Percentiles rank a stretch among this genome's conserved stretches.
Conservation (phyloP, 2,797 vertebrate species). For the Fratercula arctica region DNA sequence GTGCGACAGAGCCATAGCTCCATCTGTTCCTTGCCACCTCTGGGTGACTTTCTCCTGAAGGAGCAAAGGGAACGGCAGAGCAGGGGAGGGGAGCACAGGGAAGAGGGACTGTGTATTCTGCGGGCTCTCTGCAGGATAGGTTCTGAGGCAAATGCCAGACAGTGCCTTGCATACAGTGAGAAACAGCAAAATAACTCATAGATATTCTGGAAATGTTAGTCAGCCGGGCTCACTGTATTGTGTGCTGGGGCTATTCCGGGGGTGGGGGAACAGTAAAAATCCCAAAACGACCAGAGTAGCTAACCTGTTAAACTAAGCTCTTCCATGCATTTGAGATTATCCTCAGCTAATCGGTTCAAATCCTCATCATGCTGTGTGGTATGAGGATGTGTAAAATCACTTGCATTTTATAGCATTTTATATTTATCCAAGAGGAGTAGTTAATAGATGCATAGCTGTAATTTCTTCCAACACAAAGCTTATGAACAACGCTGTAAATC, state of each 20-base stretch:
- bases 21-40: background rate
- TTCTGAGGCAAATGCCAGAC: background rate
- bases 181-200: background rate
- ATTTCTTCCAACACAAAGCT: background rate
- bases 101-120: background rate
- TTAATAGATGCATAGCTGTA: background rate
- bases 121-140: background rate
- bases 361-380: constrained; percentile 13
- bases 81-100: background rate
- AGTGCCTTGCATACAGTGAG: background rate
- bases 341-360: constrained; percentile 39
- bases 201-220: background rate
- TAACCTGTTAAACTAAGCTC: constrained; percentile 49
- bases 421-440: background rate
- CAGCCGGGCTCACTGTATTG: background rate
- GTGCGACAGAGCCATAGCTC: background rate
- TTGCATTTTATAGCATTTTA: constrained; percentile 19
- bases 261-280: background rate
- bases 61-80: background rate
- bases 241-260: background rate
- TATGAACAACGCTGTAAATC: background rate
- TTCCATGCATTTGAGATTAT: constrained; percentile 59
- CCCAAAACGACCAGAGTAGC: background rate
- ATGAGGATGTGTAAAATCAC: constrained; percentile 41
- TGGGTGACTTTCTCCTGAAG: background rate